Percentiles rank a stretch among this genome's conserved stretches.
Conservation (phyloP, 2,797 vertebrate species). For the Schizothorax lantsangensis region DNA sequence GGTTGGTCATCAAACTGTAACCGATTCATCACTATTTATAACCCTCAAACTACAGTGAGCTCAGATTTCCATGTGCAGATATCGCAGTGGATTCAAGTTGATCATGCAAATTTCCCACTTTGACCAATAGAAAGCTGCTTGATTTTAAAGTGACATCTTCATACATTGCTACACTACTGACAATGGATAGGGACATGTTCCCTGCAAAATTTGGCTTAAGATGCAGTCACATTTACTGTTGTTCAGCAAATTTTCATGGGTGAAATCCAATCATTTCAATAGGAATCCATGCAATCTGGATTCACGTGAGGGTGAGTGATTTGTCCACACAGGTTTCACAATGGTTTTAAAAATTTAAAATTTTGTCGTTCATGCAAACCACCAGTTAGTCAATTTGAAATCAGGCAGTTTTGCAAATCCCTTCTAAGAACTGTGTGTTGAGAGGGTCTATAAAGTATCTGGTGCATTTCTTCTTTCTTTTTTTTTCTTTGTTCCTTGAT, state of each 20-base stretch:
- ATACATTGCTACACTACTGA: background rate
- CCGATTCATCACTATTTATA: background rate
- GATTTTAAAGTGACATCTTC: background rate
- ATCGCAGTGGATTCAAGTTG: background rate
- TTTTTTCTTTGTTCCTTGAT: constrained; percentile 21
- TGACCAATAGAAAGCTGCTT: background rate
- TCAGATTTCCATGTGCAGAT: background rate
- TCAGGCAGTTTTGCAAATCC: background rate
- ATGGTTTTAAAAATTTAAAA: background rate
- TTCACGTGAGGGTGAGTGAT: background rate
- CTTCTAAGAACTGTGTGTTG: background rate
- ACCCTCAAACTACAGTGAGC: background rate
- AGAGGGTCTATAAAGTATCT: constrained; percentile 33
- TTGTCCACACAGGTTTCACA: background rate
- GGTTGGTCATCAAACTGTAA: background rate
- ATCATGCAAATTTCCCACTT: background rate
- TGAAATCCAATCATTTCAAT: background rate
- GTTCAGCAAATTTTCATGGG: background rate
- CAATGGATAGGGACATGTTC: background rate
- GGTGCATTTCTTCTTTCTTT: constrained; percentile 9
- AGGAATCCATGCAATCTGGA: background rate
- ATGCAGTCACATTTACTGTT: background rate
- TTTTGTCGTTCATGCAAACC: background rate
- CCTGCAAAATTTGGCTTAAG: too few relatives aligned
- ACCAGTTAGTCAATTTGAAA: background rate